Percentiles rank a stretch among this genome's conserved stretches.
Conservation (phyloP, 2,797 vertebrate genomes). For the Gastrophryne carolinensis region DNA sequence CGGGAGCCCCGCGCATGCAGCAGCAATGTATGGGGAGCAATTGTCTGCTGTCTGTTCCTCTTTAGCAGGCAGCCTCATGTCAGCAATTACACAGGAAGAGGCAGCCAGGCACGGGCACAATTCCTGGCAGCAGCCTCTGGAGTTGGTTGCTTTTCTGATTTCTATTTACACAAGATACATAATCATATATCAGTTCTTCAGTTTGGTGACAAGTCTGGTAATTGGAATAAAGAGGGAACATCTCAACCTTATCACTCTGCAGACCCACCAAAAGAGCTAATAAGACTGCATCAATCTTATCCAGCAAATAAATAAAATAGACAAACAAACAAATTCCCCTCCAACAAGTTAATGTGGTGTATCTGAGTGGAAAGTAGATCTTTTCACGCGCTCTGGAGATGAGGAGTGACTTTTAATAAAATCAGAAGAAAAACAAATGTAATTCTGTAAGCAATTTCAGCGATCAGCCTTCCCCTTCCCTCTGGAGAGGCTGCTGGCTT, state of each 20-base stretch:
- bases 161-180: constrained; percentile 79
- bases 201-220: constrained; percentile 79
- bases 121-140: constrained; percentile 68
- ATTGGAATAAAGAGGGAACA: constrained; percentile 86
- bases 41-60: constrained; percentile 35
- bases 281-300: constrained; percentile 95
- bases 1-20: constrained; percentile 1
- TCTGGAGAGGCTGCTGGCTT: constrained; percentile 59
- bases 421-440: constrained; percentile 97
- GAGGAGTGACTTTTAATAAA: constrained; percentile 96
- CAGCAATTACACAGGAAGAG: constrained; percentile 62
- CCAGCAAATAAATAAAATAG: constrained; percentile 92
- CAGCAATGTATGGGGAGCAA: constrained; percentile 11
- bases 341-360: constrained; percentile 92
- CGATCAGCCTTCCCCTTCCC: constrained; percentile 74
- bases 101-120: constrained; percentile 64
- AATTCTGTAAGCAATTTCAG: constrained; percentile 92
- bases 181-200: constrained; percentile 79
- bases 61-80: constrained; percentile 61
- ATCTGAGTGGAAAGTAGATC: constrained; percentile 97
- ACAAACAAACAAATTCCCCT: constrained; percentile 91
- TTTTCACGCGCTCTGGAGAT: constrained; percentile 94
- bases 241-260: constrained; percentile 81
- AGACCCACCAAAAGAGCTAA: constrained; percentile 90
- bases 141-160: constrained; percentile 76